A percentile compares a stretch with the other conserved stretches of the same genome.
Conservation (phyloP, 2,797 vertebrate species). For the Epinephelus coioides region DNA sequence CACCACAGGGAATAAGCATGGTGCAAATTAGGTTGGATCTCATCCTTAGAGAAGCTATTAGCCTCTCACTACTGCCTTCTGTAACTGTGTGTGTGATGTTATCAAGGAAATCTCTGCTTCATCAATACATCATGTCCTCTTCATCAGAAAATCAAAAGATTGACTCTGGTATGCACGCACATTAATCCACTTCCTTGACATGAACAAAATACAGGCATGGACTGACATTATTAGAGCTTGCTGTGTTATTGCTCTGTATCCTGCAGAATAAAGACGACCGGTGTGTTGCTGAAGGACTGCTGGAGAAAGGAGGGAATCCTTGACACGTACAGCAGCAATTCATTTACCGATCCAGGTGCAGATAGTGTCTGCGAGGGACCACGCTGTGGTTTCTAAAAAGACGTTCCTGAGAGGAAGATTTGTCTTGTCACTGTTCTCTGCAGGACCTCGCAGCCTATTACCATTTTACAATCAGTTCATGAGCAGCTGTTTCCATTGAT, state of each 20-base stretch:
- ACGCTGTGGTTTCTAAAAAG: constrained; percentile 60
- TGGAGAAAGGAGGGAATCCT: constrained; percentile 37
- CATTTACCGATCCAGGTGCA: constrained; percentile 59
- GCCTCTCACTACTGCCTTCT: constrained; percentile 40
- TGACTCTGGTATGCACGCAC: constrained; percentile 24
- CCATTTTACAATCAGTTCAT: constrained; percentile 66
- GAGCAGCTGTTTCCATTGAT: constrained; percentile 75
- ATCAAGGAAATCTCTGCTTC: constrained; percentile 59
- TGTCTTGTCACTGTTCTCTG: constrained; percentile 68
- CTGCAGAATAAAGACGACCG: constrained; percentile 19
- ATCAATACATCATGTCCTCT: constrained; percentile 53
- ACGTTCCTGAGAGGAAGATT: constrained; percentile 58
- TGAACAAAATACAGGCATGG: constrained; percentile 11
- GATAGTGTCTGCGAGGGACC: constrained; percentile 50
- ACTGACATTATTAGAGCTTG: constrained; percentile 15
- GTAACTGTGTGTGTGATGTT: constrained; percentile 37
- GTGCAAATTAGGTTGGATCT: constrained; percentile 74
- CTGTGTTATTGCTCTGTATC: constrained; percentile 15
- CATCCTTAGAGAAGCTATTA: constrained; percentile 74
- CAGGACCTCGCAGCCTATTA: constrained; percentile 61
- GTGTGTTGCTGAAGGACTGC: constrained; percentile 32
- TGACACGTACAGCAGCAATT: constrained; percentile 50
- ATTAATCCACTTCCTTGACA: constrained; percentile 16
- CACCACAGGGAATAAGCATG: constrained; percentile 57
- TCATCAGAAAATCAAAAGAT: constrained; percentile 32